phyloP scores from a whole-genome alignment of 2,113 vertebrate species.

The Crotalus horridus region DNA sequence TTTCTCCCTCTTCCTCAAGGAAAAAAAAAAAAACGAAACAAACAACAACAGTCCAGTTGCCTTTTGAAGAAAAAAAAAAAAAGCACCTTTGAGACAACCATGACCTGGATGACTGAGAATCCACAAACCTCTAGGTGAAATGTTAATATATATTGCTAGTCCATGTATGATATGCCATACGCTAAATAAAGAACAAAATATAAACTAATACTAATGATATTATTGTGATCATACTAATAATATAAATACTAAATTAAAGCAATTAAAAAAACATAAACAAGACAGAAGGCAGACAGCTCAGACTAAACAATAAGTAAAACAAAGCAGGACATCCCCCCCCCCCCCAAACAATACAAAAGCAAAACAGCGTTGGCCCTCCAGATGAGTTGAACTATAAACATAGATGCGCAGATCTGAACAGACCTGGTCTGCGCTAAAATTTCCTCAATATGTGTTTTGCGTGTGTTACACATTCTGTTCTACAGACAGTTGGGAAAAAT shows the following conservation, averaged over 20 bases:
- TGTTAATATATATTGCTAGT: neutral
- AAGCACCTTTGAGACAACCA: neutral
- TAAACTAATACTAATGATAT: neutral
- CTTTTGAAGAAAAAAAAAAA: neutral
- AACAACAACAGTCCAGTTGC: neutral
- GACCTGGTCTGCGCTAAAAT: neutral
- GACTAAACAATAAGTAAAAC: neutral
- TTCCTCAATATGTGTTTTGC: neutral
- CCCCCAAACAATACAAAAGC: neutral
- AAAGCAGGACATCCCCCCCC: neutral
- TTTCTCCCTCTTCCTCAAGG: neutral
- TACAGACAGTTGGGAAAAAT: neutral
- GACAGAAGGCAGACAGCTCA: neutral
- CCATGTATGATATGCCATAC: neutral
- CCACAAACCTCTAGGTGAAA: neutral
- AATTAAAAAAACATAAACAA: neutral
- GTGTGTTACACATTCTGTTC: neutral
- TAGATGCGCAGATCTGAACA: neutral
- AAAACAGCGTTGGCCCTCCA: neutral
- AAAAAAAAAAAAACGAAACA: neutral
- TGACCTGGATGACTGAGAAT: neutral
- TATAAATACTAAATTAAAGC: neutral
- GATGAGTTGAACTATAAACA: neutral
- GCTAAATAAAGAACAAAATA: neutral
- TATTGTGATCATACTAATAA: neutral